Evolutionary conservation across 2,888 invertebrate species (phyloP).

Genomic region (Hirtodrosophila alboralis): DNA sequence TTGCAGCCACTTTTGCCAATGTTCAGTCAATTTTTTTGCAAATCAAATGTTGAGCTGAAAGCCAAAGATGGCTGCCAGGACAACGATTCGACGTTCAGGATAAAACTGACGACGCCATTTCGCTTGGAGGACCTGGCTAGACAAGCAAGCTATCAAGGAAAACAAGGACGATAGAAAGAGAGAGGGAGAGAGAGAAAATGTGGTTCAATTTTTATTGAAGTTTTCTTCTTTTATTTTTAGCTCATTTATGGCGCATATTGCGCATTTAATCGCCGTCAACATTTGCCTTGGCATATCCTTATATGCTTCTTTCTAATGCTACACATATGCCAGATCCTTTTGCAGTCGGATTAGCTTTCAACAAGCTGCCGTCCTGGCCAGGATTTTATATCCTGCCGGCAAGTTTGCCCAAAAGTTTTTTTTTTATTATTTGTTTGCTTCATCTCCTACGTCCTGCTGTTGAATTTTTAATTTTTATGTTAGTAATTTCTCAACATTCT

Average conservation of each 20-base stretch:
- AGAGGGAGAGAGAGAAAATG: too few species aligned
- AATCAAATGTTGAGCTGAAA: constrained; percentile 64
- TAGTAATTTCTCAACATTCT: constrained; percentile 75
- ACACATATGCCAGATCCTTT: constrained; percentile 23
- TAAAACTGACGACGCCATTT: constrained; percentile 17
- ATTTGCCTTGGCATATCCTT: constrained; percentile 38
- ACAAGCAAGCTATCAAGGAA: background rate
- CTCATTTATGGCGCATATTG: constrained; percentile 77
- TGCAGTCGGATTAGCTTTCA: constrained; percentile 58
- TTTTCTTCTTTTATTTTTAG: constrained; percentile 66
- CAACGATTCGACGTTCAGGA: constrained; percentile 24
- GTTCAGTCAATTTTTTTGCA: constrained; percentile 76
- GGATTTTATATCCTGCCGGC: constrained; percentile 30
- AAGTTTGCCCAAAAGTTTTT: constrained; percentile 46
- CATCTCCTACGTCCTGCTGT: constrained; percentile 50
- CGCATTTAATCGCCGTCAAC: constrained; percentile 74
- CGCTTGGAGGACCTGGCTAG: constrained; percentile 28
- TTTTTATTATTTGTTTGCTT: constrained; percentile 3
- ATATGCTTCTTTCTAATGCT: constrained; percentile 18
- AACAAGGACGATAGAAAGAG: constrained; percentile 1
- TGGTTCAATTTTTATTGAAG: constrained; percentile 48
- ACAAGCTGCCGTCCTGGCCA: constrained; percentile 27
- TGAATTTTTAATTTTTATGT: constrained; percentile 81
- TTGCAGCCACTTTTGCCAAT: constrained; percentile 74
- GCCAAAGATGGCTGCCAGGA: constrained; percentile 54